Evolutionary conservation across 2,797 vertebrate species (phyloP).

Genomic region (Anguilla anguilla): DNA sequence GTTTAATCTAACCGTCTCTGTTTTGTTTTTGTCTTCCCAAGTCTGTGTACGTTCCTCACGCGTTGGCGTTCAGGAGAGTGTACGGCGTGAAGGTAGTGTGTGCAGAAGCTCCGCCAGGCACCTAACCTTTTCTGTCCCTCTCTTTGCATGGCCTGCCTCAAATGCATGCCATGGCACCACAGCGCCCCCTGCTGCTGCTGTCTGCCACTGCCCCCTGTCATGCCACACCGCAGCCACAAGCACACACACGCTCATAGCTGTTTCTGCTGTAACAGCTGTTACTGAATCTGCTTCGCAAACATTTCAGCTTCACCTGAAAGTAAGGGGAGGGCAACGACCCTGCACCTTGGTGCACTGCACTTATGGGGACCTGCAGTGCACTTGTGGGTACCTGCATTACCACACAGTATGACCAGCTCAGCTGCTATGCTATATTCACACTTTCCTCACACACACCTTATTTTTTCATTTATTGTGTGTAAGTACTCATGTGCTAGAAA

Average conservation of each 20-base stretch:
- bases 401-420: background rate
- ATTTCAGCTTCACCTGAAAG: no score
- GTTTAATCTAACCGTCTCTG: constrained; percentile 74
- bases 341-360: no score
- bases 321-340: no score
- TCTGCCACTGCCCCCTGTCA: background rate
- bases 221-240: no score
- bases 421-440: background rate
- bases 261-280: no score
- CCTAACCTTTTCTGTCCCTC: constrained; percentile 67
- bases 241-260: no score
- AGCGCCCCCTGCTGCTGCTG: constrained; percentile 51
- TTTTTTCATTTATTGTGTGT: background rate
- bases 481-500: background rate
- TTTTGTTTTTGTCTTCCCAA: constrained; percentile 76
- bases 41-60: constrained; percentile 96
- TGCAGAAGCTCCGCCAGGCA: constrained; percentile 70
- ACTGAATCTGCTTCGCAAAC: no score
- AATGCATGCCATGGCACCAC: constrained; percentile 62
- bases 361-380: no score
- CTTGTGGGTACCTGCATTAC: background rate
- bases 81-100: constrained; percentile 96
- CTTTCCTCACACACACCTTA: no score
- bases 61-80: constrained; percentile 97
- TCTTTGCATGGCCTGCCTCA: constrained; percentile 71